phyloP scores from a whole-genome alignment of 2,888 invertebrate species.

The Seira musarum region DNA sequence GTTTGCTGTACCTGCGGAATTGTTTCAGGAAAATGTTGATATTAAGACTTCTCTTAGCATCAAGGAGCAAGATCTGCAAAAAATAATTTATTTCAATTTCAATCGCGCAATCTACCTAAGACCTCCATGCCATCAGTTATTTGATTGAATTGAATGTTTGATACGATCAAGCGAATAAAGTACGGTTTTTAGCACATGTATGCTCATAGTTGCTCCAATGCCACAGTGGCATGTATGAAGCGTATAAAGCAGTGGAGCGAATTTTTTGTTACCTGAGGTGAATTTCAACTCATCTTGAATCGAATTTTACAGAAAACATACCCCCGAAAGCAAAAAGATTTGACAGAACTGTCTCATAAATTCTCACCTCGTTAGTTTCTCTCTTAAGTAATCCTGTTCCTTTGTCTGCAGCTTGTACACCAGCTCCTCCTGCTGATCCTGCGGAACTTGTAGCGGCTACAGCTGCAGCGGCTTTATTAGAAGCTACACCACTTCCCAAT shows the following conservation, averaged over 20 bases:
- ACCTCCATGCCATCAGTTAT: too few relatives aligned
- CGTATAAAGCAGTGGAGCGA: too few relatives aligned
- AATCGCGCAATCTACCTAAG: too few relatives aligned
- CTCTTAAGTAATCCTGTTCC: constrained; percentile 58
- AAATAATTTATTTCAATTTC: too few relatives aligned
- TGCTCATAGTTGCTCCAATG: too few relatives aligned
- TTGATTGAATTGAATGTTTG: too few relatives aligned
- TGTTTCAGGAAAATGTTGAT: constrained; percentile 99
- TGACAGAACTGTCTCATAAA: constrained; percentile 30
- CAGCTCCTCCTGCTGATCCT: constrained; percentile 1
- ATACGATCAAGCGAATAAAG: too few relatives aligned
- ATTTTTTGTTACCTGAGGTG: too few relatives aligned
- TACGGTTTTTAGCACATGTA: too few relatives aligned
- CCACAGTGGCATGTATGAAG: too few relatives aligned
- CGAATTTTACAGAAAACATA: neutral
- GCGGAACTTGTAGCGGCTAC: neutral
- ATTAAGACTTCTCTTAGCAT: constrained; percentile 94
- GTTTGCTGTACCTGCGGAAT: constrained; percentile 82
- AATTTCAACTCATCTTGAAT: too few relatives aligned
- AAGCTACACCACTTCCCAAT: neutral
- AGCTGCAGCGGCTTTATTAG: neutral
- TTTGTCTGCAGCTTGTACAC: constrained; percentile 22
- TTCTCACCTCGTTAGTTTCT: constrained; percentile 66
- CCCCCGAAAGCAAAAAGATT: neutral
- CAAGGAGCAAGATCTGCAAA: constrained; percentile 85